Base-by-base conservation (phyloP, 2,888 invertebrate species). In the Octodonta nipae region DNA sequence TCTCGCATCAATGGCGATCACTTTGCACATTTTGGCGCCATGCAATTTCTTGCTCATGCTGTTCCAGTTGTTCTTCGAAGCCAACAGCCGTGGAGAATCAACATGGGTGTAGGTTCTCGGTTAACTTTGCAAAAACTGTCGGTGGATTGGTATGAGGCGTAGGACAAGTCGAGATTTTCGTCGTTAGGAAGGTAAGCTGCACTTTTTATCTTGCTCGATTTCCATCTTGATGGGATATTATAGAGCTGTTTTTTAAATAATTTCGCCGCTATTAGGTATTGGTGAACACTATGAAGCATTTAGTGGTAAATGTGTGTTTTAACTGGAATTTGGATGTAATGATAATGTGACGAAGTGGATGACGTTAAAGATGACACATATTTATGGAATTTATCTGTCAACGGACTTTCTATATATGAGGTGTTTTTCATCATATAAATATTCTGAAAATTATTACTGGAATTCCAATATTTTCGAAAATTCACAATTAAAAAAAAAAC, bases 11-110 rank as follows among this genome's bases (percentile, higher is more conserved):
- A 92, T 69, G 3, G 81, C 69, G 38, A 85, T 71, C 0, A 89
- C 66, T 72, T 75, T 63, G 68, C 82, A 55, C 71, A 68, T 46
- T 71, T 71, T 79, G 30, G 66, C 67, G 1, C 70, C 68, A 38
- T 46, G 43, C 22, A 43, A 44, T 25, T 40, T 50, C 39, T 82
- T 87, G 1, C 81, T 78, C n/a, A 89, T 60, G 15, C 75, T 71
- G 46, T 80, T 75, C 88, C 92, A 95, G 54, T 91, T 89, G 35
- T 67, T 75, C 56, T 88, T 91, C 0, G 77, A 78, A 0, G 91
- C 88, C 43, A 96, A 72, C 8, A 93, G 63, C 88, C 91, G 55
- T 93, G 93, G 54, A 84, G 71, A 30, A 91, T 78, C 3, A 92
- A 62, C 29, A 93, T 58, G n/a, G 88, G 86, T 1, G 69, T 62